phyloP scores from a whole-genome alignment of 2,888 invertebrate species.

The Hirtodrosophila trivittata region DNA sequence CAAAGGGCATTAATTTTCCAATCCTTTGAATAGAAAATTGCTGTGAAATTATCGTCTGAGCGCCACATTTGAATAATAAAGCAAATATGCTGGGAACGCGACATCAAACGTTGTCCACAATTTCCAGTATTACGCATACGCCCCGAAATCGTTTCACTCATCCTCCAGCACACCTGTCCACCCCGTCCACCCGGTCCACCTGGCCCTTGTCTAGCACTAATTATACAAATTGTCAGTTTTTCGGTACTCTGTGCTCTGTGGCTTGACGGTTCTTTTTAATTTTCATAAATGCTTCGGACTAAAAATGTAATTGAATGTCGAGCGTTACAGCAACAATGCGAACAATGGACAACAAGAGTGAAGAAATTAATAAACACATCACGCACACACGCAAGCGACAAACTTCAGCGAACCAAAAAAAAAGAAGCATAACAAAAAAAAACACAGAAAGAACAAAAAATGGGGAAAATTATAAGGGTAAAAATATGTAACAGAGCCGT shows the following conservation, averaged over 20 bases:
- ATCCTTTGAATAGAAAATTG: too few species aligned
- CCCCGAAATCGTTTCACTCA: slow-evolving; percentile 22
- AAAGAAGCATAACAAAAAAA: not conserved
- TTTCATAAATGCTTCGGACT: slow-evolving; percentile 68
- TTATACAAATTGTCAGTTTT: slow-evolving; percentile 68
- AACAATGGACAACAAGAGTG: slow-evolving; percentile 35
- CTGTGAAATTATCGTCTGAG: slow-evolving; percentile 23
- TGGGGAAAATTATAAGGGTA: slow-evolving; percentile 51
- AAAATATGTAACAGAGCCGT: slow-evolving; percentile 55
- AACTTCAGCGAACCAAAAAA: too few species aligned
- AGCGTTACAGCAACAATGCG: slow-evolving; percentile 30
- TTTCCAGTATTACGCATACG: slow-evolving; percentile 44
- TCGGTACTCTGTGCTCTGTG: slow-evolving; percentile 13
- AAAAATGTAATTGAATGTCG: slow-evolving; percentile 67
- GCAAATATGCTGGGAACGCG: slow-evolving; percentile 24
- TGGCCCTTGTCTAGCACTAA: slow-evolving; percentile 35
- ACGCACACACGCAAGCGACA: slow-evolving; percentile 63
- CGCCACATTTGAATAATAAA: slow-evolving; percentile 30
- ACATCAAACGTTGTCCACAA: slow-evolving; percentile 42
- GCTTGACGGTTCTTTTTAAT: slow-evolving; percentile 54
- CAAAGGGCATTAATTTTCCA: too few species aligned
- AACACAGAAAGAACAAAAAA: slow-evolving; percentile 3
- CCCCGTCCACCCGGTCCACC: too few species aligned
- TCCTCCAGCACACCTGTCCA: too few species aligned
- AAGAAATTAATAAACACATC: slow-evolving; percentile 69